Percentiles rank a stretch among this genome's conserved stretches.
phyloP scores from a whole-genome alignment of 2,113 vertebrate genomes.

The Grallaria varia region DNA sequence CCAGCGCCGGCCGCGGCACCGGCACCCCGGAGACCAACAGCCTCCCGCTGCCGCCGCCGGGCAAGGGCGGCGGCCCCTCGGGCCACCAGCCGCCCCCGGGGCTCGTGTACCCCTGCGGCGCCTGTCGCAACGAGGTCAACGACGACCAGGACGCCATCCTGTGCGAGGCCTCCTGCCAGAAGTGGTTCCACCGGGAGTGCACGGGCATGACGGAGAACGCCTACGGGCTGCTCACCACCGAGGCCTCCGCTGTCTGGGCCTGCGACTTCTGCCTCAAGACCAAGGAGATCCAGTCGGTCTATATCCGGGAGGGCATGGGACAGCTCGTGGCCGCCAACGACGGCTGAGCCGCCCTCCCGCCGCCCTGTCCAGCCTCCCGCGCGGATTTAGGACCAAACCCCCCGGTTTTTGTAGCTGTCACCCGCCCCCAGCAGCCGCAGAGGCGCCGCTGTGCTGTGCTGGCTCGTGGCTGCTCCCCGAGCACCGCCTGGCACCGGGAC shows the following conservation, averaged over 20 bases:
- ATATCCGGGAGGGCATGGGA: conserved; percentile 91
- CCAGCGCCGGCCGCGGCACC: conserved; percentile 41
- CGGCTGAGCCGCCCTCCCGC: conserved; percentile 70
- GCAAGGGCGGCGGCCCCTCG: conserved; percentile 17
- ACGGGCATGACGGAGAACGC: conserved; percentile 95
- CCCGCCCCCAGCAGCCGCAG: background rate
- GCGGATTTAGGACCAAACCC: background rate
- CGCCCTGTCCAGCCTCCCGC: fast-evolving
- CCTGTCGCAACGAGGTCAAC: conserved; percentile 91
- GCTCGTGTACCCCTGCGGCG: conserved; percentile 90
- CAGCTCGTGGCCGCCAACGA: conserved; percentile 94
- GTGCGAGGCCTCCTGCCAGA: conserved; percentile 95
- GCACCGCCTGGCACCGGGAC: background rate
- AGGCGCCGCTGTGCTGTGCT: fast-evolving
- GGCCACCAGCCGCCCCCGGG: conserved; percentile 74
- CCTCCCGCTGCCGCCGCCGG: background rate
- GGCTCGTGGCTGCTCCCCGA: background rate
- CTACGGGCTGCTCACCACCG: conserved; percentile 92
- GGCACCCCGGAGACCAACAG: conserved; percentile 79
- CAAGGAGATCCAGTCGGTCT: conserved; percentile 98
- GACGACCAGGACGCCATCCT: conserved; percentile 97
- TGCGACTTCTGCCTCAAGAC: conserved; percentile 98
- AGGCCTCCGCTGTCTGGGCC: conserved; percentile 94
- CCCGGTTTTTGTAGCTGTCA: conserved; percentile 49
- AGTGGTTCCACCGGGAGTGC: conserved; percentile 98